Base-by-base conservation (phyloP, 2,113 vertebrate genomes). In the Meles meles region DNA sequence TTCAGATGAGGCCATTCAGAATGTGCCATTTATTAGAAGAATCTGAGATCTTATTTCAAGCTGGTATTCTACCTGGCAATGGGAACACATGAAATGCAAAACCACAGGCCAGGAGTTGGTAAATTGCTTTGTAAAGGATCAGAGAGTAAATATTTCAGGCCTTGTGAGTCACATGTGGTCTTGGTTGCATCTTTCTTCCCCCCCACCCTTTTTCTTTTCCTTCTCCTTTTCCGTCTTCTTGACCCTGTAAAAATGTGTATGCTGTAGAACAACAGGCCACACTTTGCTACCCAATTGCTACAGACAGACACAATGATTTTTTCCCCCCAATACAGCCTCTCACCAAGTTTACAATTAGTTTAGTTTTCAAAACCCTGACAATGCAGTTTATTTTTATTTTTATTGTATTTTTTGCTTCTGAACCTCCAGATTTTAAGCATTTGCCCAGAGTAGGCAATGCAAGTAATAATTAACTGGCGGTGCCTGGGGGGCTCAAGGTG, bases 1-100 rank as follows among this genome's bases (percentile, higher is more conserved):
- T 91, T 96, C 29, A 79, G 49, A 86, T 82, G 82, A 94, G 90
- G 31, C n/a, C 39, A 37, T 74, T 94, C 79, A 65, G 34, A 94
- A 91, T 74, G n/a, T 74, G 76, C 81, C 61, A 42, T 85, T 96
- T 97, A 14, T 72, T 77, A 15, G 81, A 88, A 72, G 84, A 67
- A 23, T 8, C 67, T 3, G 57, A 57, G 57, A 31, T 90, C 61
- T 31, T 92, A 81, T 42, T 93, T 79, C 72, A 88, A 72, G 57
- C 42, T 91, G 59, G 49, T 20, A 49, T 55, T 77, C 86, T 89
- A 37, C 27, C 67, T 89, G 83, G 79, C n/a, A 71, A 9, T 14
- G 52, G 49, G 67, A 89, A 69, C 27, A 67, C 27, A 21, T 1
- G 34, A 82, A 77, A 80, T 85, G 31, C 61, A 74, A 87, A 96